Evolutionary conservation across 2,797 vertebrate genomes (phyloP).

Genomic region (Potorous gilbertii): DNA sequence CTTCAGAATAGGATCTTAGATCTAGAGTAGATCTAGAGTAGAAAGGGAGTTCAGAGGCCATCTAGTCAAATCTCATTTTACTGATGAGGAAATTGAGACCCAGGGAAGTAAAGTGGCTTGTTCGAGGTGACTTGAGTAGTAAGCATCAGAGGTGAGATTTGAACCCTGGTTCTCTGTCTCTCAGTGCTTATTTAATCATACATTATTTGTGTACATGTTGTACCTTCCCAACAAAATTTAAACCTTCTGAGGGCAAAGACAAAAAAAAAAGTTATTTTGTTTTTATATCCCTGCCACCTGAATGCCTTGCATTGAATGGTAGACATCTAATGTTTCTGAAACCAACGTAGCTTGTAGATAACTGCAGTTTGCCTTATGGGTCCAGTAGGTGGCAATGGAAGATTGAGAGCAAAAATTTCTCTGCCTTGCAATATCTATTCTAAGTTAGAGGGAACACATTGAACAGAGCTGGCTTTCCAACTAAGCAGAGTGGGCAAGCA

Average conservation of each 20-base stretch:
- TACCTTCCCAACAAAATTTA: not conserved
- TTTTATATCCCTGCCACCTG: not conserved
- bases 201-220: not conserved
- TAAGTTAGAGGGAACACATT: not conserved
- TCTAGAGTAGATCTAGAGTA: not conserved
- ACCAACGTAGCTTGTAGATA: not conserved
- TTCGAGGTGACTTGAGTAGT: not conserved
- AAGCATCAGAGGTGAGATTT: not conserved
- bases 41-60: not conserved
- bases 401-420: conserved; percentile 37
- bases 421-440: not conserved
- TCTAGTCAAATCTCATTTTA: not conserved
- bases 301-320: not conserved
- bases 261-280: not conserved
- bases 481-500: not conserved
- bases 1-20: not conserved
- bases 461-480: not conserved
- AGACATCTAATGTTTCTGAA: not conserved
- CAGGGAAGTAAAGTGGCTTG: not conserved
- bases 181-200: not conserved
- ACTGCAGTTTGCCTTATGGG: conserved; percentile 30
- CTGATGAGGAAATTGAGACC: not conserved
- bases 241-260: not conserved
- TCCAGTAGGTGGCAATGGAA: conserved; percentile 70
- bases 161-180: not conserved